A percentile compares a stretch with the other conserved stretches of the same genome.
These are phyloP conservation scores for Callaeas wilsoni DNA, from an alignment of 2,113 vertebrate species.

Conservation along the genomic window DNA sequence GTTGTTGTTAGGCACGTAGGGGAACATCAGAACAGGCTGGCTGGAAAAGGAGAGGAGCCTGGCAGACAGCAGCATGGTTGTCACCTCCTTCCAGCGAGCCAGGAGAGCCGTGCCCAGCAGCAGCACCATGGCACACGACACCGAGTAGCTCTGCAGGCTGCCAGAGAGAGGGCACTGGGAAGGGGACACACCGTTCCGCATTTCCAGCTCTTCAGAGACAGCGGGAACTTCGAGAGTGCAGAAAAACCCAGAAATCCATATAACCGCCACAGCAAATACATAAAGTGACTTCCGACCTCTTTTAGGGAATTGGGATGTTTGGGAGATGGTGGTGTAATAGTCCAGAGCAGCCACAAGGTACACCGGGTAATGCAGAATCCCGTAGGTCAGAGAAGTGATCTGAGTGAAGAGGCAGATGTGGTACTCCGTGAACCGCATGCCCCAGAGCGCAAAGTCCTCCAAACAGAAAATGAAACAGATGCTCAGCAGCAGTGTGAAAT, in stretches of 20 bases:
- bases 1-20: not conserved
- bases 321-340: slow-evolving; percentile 65
- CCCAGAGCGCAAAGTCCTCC: slow-evolving; percentile 65
- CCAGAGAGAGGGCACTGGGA: slow-evolving; percentile 65
- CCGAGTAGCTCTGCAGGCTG: slow-evolving; percentile 68
- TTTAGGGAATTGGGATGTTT: not conserved
- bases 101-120: slow-evolving; percentile 34
- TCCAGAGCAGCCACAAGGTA: slow-evolving; percentile 70
- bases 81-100: slow-evolving; percentile 51
- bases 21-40: slow-evolving; percentile 58
- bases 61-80: slow-evolving; percentile 50
- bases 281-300: slow-evolving; percentile 48
- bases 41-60: slow-evolving; percentile 43
- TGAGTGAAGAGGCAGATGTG: slow-evolving; percentile 83
- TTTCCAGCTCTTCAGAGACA: slow-evolving; percentile 27
- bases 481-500: slow-evolving; percentile 66
- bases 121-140: slow-evolving; percentile 64
- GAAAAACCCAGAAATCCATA: slow-evolving; percentile 68
- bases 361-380: slow-evolving; percentile 74
- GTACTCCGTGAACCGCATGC: slow-evolving; percentile 73
- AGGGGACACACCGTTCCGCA: not conserved
- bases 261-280: not conserved
- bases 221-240: slow-evolving; percentile 63
- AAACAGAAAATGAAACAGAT: slow-evolving; percentile 65
- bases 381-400: slow-evolving; percentile 68